phyloP scores from a whole-genome alignment of 1,140 invertebrate species.

The Asbolus verrucosus region DNA sequence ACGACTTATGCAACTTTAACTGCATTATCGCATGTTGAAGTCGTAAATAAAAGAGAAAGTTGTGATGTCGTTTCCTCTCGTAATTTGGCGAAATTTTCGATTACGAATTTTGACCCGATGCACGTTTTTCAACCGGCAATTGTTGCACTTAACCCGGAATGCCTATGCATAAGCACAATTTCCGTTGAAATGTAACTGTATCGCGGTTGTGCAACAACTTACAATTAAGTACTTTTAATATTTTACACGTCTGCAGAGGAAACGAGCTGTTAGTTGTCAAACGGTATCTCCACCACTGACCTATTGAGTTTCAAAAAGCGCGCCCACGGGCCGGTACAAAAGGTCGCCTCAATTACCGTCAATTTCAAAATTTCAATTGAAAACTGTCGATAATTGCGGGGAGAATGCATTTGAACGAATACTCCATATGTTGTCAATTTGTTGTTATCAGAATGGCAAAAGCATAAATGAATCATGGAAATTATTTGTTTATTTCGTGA shows the following conservation, averaged over 20 bases:
- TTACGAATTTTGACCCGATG: not conserved
- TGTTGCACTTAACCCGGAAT: constrained; percentile 43
- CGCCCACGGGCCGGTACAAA: constrained; percentile 1
- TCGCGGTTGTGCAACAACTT: constrained; percentile 51
- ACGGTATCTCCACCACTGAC: constrained; percentile 8
- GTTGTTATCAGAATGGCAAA: not conserved
- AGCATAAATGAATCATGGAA: not conserved
- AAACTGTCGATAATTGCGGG: not conserved
- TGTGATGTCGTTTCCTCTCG: not conserved
- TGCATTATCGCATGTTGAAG: too few species aligned
- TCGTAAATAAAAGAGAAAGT: too few species aligned
- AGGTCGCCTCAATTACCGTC: not conserved
- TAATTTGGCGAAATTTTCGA: not conserved
- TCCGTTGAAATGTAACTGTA: constrained; percentile 51
- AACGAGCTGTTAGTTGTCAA: not conserved
- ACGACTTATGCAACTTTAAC: too few species aligned
- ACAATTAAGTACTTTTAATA: constrained; percentile 46
- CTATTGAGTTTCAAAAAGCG: not conserved
- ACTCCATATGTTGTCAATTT: too few species aligned
- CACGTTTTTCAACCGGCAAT: constrained; percentile 18
- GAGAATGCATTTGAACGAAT: too few species aligned
- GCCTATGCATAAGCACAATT: constrained; percentile 53
- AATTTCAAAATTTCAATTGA: constrained; percentile 23
- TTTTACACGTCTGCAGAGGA: not conserved
- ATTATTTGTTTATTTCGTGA: constrained; percentile 25